Base-by-base conservation (phyloP, 2,888 invertebrate species). In the Tenodera sinensis region DNA sequence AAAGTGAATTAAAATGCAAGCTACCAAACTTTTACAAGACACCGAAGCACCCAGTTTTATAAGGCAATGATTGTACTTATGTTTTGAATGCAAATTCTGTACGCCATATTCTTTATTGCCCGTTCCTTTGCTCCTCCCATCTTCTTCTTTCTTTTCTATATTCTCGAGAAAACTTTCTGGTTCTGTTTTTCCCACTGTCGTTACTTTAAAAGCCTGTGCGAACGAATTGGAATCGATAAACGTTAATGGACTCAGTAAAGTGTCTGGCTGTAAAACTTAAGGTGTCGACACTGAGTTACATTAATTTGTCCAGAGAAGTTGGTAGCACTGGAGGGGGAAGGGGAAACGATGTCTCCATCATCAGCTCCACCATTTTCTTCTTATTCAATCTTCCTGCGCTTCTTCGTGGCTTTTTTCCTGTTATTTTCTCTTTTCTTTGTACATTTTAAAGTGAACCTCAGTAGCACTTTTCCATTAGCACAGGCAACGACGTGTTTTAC, bases 211-310 rank as follows among this genome's bases (percentile, higher is more conserved):
- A 84, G 84, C 84, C n/a, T 30, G 28, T 84, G 81, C 88, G 88
- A 84, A 88, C 54, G 84, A 84, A 88, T n/a, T n/a, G 71, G 84
- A 88, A 88, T 88, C 88, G 88, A 88, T 88, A 88, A 84, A 88
- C 88, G 88, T 71, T 88, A 88, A 88, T 88, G 84, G 88, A 88
- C 88, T 88, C 84, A 54, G 88, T 27, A 88, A 84, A 88, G 87
- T 83, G 87, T 87, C 87, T 54, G 71, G 14, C 82, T 87, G 82
- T 87, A 30, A 83, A 87, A 15, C 82, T 87, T 82, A 87, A 87
- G 30, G 34, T 83, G 87, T 82, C 83, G 87, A 87, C 87, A 83
- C 87, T n/a, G 83, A 34, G 30, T 83, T 87, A 87, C 87, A 83
- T 87, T 87, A 82, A 83, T 87, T 87, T 87, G 87, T 87, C 87